Evolutionary conservation across 1,140 invertebrate genomes (phyloP).

Genomic region (Matsumurasca onukii): DNA sequence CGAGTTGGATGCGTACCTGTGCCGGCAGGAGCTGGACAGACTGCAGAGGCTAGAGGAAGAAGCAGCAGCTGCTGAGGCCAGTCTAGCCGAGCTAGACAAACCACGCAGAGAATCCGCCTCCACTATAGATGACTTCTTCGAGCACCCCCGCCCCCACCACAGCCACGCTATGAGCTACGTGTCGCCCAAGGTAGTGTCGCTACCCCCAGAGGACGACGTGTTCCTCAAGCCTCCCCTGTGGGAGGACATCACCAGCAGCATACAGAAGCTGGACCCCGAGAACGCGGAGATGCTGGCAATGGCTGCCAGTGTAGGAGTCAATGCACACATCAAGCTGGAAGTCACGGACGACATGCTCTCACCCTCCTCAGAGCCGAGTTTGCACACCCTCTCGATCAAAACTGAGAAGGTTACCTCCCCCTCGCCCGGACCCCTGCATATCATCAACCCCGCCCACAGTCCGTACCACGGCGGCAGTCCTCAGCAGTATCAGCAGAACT

Average conservation of each 20-base stretch:
- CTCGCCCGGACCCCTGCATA: slow-evolving; percentile 21
- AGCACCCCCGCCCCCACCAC: slow-evolving; percentile 35
- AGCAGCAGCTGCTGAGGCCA: slow-evolving; percentile 44
- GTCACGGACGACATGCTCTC: slow-evolving; percentile 44
- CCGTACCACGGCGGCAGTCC: slow-evolving; percentile 48
- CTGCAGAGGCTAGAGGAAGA: slow-evolving; percentile 57
- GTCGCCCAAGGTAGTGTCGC: slow-evolving; percentile 50
- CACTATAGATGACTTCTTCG: slow-evolving; percentile 69
- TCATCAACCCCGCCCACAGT: slow-evolving; percentile 31
- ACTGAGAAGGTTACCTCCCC: slow-evolving; percentile 23
- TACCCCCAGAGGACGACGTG: slow-evolving; percentile 69
- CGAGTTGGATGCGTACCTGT: slow-evolving; percentile 58
- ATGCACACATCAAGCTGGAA: slow-evolving; percentile 72
- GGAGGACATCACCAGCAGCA: slow-evolving; percentile 87
- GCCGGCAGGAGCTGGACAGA: slow-evolving; percentile 57
- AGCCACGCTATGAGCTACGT: slow-evolving; percentile 49
- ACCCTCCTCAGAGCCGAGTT: not conserved
- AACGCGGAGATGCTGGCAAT: slow-evolving; percentile 87
- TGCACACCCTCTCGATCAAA: slow-evolving; percentile 25
- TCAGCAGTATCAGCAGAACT: slow-evolving; percentile 45
- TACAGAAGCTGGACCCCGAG: slow-evolving; percentile 84
- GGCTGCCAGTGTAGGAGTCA: slow-evolving; percentile 26
- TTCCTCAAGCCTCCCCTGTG: slow-evolving; percentile 77
- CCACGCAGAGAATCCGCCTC: slow-evolving; percentile 60
- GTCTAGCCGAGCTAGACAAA: slow-evolving; percentile 46